Percentiles rank a stretch among this genome's conserved stretches.
These are phyloP conservation scores for Caenorhabditis doughertyi DNA, from an alignment of 2,888 invertebrate species.

Conservation along the genomic window DNA sequence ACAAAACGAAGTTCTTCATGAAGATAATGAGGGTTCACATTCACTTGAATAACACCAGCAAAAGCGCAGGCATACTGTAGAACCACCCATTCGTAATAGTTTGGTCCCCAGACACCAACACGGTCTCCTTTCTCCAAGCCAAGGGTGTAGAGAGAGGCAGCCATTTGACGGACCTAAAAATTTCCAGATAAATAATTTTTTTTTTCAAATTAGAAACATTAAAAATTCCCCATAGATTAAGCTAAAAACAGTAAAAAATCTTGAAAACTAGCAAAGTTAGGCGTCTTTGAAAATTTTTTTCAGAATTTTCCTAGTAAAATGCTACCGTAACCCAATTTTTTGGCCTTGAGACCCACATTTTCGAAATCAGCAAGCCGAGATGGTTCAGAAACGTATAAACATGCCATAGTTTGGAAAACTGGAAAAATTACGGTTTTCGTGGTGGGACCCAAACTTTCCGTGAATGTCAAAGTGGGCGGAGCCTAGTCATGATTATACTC, in stretches of 20 bases:
- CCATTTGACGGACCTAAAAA: conserved; percentile 61
- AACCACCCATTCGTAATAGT: conserved; percentile 88
- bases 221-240: not conserved
- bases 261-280: not conserved
- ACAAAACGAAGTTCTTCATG: conserved; percentile 88
- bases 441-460: too few relatives aligned
- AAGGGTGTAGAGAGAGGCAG: conserved; percentile 82
- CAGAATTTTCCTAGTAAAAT: not conserved
- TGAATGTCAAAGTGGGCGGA: too few relatives aligned
- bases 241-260: not conserved
- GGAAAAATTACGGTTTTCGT: too few relatives aligned
- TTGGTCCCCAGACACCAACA: conserved; percentile 91
- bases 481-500: too few relatives aligned
- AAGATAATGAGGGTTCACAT: conserved; percentile 89
- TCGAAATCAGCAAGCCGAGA: too few relatives aligned
- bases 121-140: conserved; percentile 89
- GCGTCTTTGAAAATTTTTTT: not conserved
- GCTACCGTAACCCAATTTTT: too few relatives aligned
- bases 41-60: conserved; percentile 88
- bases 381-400: too few relatives aligned
- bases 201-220: too few relatives aligned
- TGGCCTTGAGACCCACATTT: too few relatives aligned
- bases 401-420: too few relatives aligned
- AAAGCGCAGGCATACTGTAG: conserved; percentile 88
- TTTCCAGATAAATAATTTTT: too few relatives aligned